Conservation (phyloP, 2,888 invertebrate species). For the Hydraecia micacea region DNA sequence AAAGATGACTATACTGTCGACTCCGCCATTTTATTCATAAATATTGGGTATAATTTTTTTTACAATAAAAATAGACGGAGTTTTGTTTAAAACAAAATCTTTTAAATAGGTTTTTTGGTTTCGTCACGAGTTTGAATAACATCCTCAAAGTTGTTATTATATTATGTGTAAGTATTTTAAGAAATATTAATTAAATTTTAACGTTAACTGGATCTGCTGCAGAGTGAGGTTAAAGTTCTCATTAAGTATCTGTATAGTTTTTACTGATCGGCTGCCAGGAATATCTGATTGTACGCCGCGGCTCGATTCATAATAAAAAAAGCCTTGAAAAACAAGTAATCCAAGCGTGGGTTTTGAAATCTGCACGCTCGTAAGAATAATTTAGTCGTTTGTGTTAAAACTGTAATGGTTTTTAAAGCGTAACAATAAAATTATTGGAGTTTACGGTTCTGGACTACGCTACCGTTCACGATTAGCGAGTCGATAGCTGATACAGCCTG, state of each 20-base stretch:
- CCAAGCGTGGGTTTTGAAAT: slow-evolving; percentile 78
- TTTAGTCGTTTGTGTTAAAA: slow-evolving; percentile 71
- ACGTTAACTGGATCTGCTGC: slow-evolving; percentile 52
- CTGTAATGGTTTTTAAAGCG: slow-evolving; percentile 70
- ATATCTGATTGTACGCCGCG: slow-evolving; percentile 75
- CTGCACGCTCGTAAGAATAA: slow-evolving; percentile 69
- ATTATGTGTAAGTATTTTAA: slow-evolving; percentile 27
- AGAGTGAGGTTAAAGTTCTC: slow-evolving; percentile 77
- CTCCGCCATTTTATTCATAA: slow-evolving; percentile 32
- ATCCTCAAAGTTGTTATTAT: slow-evolving; percentile 41
- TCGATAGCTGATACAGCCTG: slow-evolving; percentile 19
- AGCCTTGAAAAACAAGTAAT: slow-evolving; percentile 76
- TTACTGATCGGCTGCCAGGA: slow-evolving; percentile 76
- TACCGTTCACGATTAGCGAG: slow-evolving; percentile 65
- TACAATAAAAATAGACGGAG: slow-evolving; percentile 18
- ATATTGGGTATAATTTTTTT: slow-evolving; percentile 29
- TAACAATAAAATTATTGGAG: slow-evolving; percentile 67
- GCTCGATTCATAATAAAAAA: slow-evolving; percentile 72
- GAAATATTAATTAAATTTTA: slow-evolving; percentile 55
- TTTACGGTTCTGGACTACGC: slow-evolving; percentile 64
- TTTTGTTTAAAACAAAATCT: slow-evolving; percentile 40
- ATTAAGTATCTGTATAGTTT: slow-evolving; percentile 76
- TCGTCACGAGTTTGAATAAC: slow-evolving; percentile 42
- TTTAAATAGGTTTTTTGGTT: slow-evolving; percentile 30
- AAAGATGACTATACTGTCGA: slow-evolving; percentile 53